Base-by-base conservation (phyloP, 2,113 vertebrate species). In the Ardeotis arabs region DNA sequence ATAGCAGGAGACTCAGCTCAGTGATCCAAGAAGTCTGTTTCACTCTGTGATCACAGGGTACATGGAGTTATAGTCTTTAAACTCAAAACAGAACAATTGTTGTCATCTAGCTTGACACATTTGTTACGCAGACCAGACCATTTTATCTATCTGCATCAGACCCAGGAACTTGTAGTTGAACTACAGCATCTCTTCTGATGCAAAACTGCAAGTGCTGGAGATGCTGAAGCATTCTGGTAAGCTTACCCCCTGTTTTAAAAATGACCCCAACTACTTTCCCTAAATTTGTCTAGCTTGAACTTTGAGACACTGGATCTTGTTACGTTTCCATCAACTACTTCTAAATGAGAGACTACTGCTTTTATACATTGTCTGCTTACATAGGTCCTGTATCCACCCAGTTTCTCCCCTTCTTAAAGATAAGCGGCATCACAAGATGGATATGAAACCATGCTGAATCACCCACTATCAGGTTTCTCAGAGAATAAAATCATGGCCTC, bases 51-150 rank as follows among this genome's bases (percentile, higher is more conserved):
- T 67, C 68, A 86, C 47, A 60, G 20, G 62, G 47, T 33, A 80
- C 6, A 9, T 6, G 13, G 5, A 83, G 31, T 37, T 14, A 55
- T 4, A 63, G 60, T 16, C n/a, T 70, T 84, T 45, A 68, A 81
- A 66, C 50, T 74, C 56, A 41, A 10, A 78, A 84, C 28, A 23
- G 55, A 90, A 55, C 5, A 4, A 53, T 3, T 80, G 53, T 59
- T 58, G 67, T 5, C 37, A 55, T 41, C 41, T 11, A 91, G 22
- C 20, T 16, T 41, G 22, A 41, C 22, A 37, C 6, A 14, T 58
- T 56, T 2, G 0, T 74, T 62, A 66, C 2, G 9, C 47, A 87
- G 52, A 89, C 0, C 0, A 81, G 56, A 21, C 12, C 72, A 73
- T 62, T 91, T 86, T 70, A 73, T 29, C 41, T 85, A 73, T 29